Base-by-base conservation (phyloP, 2,797 vertebrate genomes). In the Parambassis ranga region DNA sequence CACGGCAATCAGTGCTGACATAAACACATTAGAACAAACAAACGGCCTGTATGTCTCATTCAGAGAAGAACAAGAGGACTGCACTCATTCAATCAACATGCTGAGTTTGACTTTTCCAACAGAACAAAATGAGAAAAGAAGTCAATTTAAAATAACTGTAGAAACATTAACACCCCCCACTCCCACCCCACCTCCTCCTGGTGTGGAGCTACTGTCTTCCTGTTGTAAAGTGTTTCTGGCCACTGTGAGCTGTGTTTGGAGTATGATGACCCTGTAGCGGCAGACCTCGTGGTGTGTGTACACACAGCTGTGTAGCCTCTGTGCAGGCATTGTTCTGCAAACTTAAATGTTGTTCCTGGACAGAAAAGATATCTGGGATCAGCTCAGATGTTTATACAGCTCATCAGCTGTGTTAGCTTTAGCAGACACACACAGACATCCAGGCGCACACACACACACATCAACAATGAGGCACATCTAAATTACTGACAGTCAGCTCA, bases 271-370 rank as follows among this genome's bases (percentile, higher is more conserved):
- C 82, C 79, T 56, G 44, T 4, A 48, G 68, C 11, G 15, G 48
- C 43, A 50, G 57, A 56, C 48, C 60, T 69, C 5, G 9, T 35
- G 57, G 48, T 58, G 49, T 59, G 39, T 83, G 74, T 82, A 73
- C 81, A 81, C 76, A 86, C 83, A 89, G 77, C 83, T 89, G 83
- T 71, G 79, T 53, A 68, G 77, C 83, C 75, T 73, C 75, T 77
- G 78, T 69, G 53, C 73, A 81, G 69, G 51, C 80, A 87, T 86
- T 87, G 86, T 88, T 75, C 63, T 62, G 5, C 51, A 42, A 52
- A 57, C 32, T 86, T 78, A 71, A 75, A 84, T 83, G 70, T 81
- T 75, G 63, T 77, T 86, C 73, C 71, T 79, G 74, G 53, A 86
- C 81, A 70, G 76, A 81, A 71, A 71, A 77, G 65, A 79, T 79